Evolutionary conservation across 2,113 vertebrate genomes (phyloP), one percentile per base, ranked within the genome.

Genomic region (Corythaixoides concolor): DNA sequence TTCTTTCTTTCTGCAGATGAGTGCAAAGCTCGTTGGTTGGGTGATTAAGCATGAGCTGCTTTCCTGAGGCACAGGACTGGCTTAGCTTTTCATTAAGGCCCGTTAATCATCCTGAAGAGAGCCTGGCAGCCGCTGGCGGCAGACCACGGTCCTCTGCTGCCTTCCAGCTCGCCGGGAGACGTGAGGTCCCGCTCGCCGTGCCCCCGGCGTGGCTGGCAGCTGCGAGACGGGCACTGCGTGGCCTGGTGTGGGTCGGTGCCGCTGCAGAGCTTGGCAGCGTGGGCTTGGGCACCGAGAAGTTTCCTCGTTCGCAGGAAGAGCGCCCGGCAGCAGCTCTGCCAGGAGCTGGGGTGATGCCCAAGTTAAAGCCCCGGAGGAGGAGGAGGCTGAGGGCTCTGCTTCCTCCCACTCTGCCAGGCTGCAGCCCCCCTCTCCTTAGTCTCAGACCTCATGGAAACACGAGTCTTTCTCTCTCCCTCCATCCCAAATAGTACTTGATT

Each of bases 151-250:
- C 68, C 69, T 28, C 55, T n/a, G 47, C 58, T 88, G 88, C 87
- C 69, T 39, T n/a, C 66, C 8, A 0, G 32, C 59, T 35, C 10
- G 4, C 45, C 0, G 0, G 41, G 11, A 43, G 43, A 35, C 2
- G 2, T 6, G 5, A n/a, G 39, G 23, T 53, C 50, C 88, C n/a
- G 7, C 55, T 63, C 1, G 0, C 4, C 1, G 19, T 68, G 45
- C 53, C 39, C 53, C 4, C 2, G 23, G 68, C 0, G 1, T 9
- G 27, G 1, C 69, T 58, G 50, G 74, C 55, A 64, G 76, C 76
- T 47, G 7, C 0, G 0, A 55, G 69, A 26, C 24, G 35, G n/a
- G n/a, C 2, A 2, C 53, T 59, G 78, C 4, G 1, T 59, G 62
- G 60, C 13, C 70, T 85, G 77, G 23, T 3, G 1, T 11, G 53